These are phyloP conservation scores for Drosophila paramelanica DNA, from an alignment of 2,888 invertebrate genomes.

Conservation along the genomic window DNA sequence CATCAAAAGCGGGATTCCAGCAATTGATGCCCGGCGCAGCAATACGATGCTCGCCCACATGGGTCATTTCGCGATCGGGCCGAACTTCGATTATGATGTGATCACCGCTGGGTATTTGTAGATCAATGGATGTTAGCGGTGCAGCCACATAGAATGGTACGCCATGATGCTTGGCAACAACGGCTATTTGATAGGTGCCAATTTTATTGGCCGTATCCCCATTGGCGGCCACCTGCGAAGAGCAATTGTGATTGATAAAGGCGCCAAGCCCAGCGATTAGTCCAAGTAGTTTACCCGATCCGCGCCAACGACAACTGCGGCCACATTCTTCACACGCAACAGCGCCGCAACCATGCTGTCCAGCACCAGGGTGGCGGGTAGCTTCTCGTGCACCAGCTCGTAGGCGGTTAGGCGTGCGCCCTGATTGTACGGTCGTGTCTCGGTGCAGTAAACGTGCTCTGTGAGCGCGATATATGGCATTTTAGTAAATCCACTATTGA, in stretches of 20 bases:
- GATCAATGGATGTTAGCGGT: constrained; percentile 96
- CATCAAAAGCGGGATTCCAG: constrained; percentile 99
- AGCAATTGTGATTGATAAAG: constrained; percentile 7
- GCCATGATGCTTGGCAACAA: constrained; percentile 94
- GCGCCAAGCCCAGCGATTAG: not conserved
- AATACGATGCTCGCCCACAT: constrained; percentile 93
- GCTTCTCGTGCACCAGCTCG: constrained; percentile 95
- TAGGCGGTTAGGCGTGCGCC: constrained; percentile 98
- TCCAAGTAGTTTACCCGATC: constrained; percentile 89
- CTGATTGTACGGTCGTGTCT: constrained; percentile 99
- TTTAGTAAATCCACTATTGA: too few relatives aligned
- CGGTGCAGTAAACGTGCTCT: constrained; percentile 97
- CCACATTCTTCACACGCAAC: constrained; percentile 92
- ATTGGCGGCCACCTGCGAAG: constrained; percentile 92
- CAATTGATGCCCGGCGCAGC: constrained; percentile 95
- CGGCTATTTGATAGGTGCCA: constrained; percentile 97
- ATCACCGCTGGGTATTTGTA: constrained; percentile 91
- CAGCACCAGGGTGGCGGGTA: constrained; percentile 96
- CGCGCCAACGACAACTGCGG: constrained; percentile 98
- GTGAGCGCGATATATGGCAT: constrained; percentile 48
- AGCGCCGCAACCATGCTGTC: constrained; percentile 98
- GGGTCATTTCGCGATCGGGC: constrained; percentile 95
- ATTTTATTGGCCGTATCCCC: constrained; percentile 99
- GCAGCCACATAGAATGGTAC: constrained; percentile 98
- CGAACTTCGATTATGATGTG: constrained; percentile 97